Percentiles rank a stretch among this genome's conserved stretches.
Conservation (phyloP, 2,888 invertebrate genomes). For the Balanococcus diminutus region DNA sequence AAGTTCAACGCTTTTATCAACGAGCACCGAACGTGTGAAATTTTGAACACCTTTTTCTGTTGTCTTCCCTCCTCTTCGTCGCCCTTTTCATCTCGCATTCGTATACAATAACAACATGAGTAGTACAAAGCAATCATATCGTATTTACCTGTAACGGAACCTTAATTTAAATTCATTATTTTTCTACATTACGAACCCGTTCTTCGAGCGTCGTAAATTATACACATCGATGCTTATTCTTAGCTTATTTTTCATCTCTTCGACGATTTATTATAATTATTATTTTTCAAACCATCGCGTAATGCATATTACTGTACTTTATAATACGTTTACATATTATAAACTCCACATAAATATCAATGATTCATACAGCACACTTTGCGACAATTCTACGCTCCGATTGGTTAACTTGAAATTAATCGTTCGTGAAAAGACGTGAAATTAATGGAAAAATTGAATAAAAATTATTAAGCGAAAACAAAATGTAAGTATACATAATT, state of each 20-base stretch:
- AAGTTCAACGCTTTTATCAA: slow-evolving; percentile 18
- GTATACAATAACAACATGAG: slow-evolving; percentile 2
- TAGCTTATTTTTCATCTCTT: slow-evolving; percentile 27
- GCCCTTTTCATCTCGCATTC: neutral
- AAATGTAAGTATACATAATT: neutral
- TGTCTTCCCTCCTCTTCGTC: neutral
- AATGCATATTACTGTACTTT: neutral
- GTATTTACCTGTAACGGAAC: slow-evolving; percentile 17
- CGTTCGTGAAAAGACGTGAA: neutral
- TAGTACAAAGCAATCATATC: slow-evolving; percentile 3
- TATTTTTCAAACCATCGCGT: neutral
- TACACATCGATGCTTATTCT: neutral
- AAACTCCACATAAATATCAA: neutral
- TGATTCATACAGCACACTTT: neutral
- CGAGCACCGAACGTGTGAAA: neutral
- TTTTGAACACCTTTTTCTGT: neutral
- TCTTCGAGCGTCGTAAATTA: neutral
- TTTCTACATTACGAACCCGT: slow-evolving; percentile 19
- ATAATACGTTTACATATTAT: neutral
- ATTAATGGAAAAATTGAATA: no score
- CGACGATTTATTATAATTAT: neutral
- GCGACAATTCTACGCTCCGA: slow-evolving; percentile 13
- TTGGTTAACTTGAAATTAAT: slow-evolving; percentile 10
- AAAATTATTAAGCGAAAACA: neutral
- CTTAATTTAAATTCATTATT: slow-evolving; percentile 31